Conservation (phyloP, 1,140 invertebrate genomes). For the Drosophila tsacasi region DNA sequence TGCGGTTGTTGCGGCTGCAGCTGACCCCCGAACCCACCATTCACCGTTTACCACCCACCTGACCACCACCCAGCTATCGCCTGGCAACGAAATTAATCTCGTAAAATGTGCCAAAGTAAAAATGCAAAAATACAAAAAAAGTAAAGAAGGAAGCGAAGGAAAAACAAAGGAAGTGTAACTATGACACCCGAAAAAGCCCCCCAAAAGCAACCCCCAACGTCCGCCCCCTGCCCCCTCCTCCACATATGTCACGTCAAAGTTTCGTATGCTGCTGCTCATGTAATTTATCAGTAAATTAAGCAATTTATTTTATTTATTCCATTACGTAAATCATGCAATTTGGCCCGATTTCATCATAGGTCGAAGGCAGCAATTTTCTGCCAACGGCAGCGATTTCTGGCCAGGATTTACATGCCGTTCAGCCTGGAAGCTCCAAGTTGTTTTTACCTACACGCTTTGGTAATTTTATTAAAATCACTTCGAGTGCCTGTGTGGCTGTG, state of each 20-base stretch:
- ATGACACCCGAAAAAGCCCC: conserved; percentile 30
- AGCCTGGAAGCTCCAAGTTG: conserved; percentile 33
- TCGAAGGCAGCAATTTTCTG: conserved; percentile 58
- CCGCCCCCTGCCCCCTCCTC: not conserved
- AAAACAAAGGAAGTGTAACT: conserved; percentile 23
- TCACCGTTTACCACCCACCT: conserved; percentile 16
- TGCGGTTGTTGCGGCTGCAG: conserved; percentile 57
- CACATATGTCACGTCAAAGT: conserved; percentile 51
- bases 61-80: conserved; percentile 29
- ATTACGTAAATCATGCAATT: conserved; percentile 85
- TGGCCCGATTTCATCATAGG: conserved; percentile 80
- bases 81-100: conserved; percentile 73
- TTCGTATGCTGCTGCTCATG: conserved; percentile 66
- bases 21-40: conserved; percentile 14
- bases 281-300: conserved; percentile 85
- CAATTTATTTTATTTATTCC: conserved; percentile 85
- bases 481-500: conserved; percentile 27
- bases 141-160: not conserved
- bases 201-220: not conserved
- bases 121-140: conserved; percentile 54
- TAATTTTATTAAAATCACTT: conserved; percentile 84
- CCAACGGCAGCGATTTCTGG: conserved; percentile 76
- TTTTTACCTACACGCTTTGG: conserved; percentile 76
- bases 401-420: conserved; percentile 71
- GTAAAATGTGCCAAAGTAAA: conserved; percentile 75